Evolutionary conservation across 2,797 vertebrate genomes (phyloP), one percentile per base, ranked within the genome.

Genomic region (Peromyscus attwateri): DNA sequence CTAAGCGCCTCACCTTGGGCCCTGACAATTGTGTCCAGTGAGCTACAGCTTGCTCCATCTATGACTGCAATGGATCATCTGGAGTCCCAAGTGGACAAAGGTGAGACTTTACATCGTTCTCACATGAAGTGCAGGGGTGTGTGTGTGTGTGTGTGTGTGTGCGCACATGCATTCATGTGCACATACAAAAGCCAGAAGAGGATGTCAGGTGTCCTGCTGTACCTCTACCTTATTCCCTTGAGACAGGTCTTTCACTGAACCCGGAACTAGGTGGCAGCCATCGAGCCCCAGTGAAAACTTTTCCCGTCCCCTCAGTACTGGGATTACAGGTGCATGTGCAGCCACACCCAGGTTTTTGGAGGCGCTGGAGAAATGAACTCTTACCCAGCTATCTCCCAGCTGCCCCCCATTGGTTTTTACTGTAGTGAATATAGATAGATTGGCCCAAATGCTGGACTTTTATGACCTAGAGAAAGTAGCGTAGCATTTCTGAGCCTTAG

Each of bases 1-100:
- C 40, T 99, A 60, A 99, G 99, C 83, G 98, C 99, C 31, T 99
- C 99, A 4, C 99, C 99, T 0, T 99, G 99, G 99, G 99, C 99
- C 43, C 98, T 99, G 29, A 98, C 99, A 37, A 97, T 99, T 64
- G 92, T 98, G 19, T 98, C 98, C 43, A 99, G 99, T 75, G 99
- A 99, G 80, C 98, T 99, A 23, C 99, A 99, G 95, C 99, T 99
- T 57, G 98, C 99, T 0, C 95, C 99, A 16, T 98, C 99, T 77
- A 99, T 99, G 98, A 98, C 97, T 16, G 98, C 99, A 13, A 98
- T 99, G 29, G 98, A 99, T 79, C 98, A 99, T 62, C 98, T 98
- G 1, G 99, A 99, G 96, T 99, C 99, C 27, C 99, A 99, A 0
- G 97, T 99, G 57, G 99, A 99, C 92, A 98, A 98, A 97, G 99